Conservation (phyloP, 2,797 vertebrate species). For the Amazona finschi region DNA sequence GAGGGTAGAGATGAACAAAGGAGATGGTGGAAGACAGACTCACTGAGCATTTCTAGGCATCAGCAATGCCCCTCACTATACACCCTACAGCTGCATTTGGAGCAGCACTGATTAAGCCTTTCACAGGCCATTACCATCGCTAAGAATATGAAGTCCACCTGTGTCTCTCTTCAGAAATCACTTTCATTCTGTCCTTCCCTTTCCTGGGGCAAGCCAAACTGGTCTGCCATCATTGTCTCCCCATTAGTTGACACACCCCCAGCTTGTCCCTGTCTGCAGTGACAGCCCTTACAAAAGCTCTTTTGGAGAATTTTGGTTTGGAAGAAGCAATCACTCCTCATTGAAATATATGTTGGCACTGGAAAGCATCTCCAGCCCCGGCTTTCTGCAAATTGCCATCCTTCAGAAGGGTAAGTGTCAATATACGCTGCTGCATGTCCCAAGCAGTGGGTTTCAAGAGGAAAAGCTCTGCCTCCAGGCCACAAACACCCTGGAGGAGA, state of each 20-base stretch:
- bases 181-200: background rate
- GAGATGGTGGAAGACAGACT: background rate
- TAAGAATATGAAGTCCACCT: background rate
- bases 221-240: accelerated
- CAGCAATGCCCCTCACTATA: background rate
- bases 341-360: accelerated
- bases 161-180: background rate
- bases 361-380: background rate
- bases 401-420: background rate
- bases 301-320: background rate
- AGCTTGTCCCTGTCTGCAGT: background rate
- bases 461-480: background rate
- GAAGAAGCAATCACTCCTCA: background rate
- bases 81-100: background rate
- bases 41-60: background rate
- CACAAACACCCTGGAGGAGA: background rate
- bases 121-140: background rate
- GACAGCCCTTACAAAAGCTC: background rate
- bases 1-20: background rate
- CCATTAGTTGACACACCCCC: background rate
- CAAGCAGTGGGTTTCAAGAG: background rate
- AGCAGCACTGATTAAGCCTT: background rate
- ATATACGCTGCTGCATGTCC: background rate
- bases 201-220: background rate
- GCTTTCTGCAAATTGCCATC: background rate